Evolutionary conservation across 2,888 invertebrate species (phyloP), one percentile per base, ranked within the genome.

Genomic region (Meteorus cinctellus): DNA sequence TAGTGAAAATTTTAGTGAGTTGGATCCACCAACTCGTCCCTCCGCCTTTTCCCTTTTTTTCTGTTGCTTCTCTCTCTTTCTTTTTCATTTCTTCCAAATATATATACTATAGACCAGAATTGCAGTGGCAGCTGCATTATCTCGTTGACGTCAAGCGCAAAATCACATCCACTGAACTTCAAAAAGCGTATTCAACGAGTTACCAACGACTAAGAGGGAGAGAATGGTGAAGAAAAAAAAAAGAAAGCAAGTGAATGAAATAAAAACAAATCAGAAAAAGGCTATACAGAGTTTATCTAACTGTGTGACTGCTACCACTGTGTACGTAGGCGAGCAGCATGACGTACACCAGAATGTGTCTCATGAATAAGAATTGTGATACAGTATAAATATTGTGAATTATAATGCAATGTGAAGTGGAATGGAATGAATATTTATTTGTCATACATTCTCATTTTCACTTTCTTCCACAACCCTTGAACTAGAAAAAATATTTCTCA

Each of bases 1-100:
- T 48, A 48, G 48, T 24, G 45, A 73, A 79, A 77, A 77, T 76
- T 76, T 79, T 79, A 74, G 55, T 75, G 73, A 67, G 72, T 55
- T 55, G 65, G 69, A 51, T 62, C 45, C 71, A 14, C 8, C 55
- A 19, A 55, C 19, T 19, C 29, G 59, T 34, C 65, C 41, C 12
- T 6, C 41, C 2, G 8, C 12, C 51, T n/a, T 45, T 36, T 59
- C 51, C 41, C 36, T 74, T 66, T 78, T 48, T 48, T 67, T 62
- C 66, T 24, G 24, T 55, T 14, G 12, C 55, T 27, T 65, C 45
- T 55, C 29, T n/a, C 68, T 70, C 60, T 71, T 70, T 69, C n/a
- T 68, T 41, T 41, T 41, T 41, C 6, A 4, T 41, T 45, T 16
- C 6, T 29, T 48, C 10, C 48, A 45, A 59, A 74, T 31, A 48